Evolutionary conservation across 1,140 invertebrate species (phyloP).

Genomic region (Habropoda laboriosa): DNA sequence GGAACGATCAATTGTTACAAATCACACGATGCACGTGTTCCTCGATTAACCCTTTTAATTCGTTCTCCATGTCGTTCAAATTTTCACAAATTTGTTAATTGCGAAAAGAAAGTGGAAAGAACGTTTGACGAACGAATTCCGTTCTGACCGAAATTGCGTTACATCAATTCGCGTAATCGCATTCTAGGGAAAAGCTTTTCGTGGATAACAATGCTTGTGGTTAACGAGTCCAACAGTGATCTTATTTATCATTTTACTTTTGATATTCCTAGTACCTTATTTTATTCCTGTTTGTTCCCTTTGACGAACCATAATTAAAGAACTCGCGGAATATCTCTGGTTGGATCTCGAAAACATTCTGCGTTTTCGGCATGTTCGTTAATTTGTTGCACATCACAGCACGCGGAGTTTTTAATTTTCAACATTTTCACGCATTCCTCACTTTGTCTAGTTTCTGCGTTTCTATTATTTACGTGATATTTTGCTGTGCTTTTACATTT

Average conservation of each 20-base stretch:
- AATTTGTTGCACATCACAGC: neutral
- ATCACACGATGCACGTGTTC: no score
- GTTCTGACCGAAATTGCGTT: neutral
- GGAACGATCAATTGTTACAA: neutral
- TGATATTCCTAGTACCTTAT: neutral
- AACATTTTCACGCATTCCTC: neutral
- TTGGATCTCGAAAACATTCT: neutral
- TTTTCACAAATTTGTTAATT: neutral
- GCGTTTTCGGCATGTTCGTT: neutral
- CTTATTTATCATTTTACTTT: slow-evolving; percentile 14
- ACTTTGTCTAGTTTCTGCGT: neutral
- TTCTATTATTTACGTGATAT: neutral
- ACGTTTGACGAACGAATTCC: neutral
- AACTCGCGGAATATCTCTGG: neutral
- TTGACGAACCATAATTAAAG: neutral
- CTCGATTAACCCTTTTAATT: no score
- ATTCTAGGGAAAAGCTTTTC: neutral
- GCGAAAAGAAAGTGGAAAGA: neutral
- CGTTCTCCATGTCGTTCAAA: neutral
- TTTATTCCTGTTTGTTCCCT: neutral
- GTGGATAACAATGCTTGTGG: neutral
- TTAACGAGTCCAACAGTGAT: neutral
- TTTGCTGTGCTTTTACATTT: neutral
- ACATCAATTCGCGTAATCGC: neutral
- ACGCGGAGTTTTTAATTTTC: neutral